Base-by-base conservation (phyloP, 2,113 vertebrate species). In the Romanogobio albipinnatus region DNA sequence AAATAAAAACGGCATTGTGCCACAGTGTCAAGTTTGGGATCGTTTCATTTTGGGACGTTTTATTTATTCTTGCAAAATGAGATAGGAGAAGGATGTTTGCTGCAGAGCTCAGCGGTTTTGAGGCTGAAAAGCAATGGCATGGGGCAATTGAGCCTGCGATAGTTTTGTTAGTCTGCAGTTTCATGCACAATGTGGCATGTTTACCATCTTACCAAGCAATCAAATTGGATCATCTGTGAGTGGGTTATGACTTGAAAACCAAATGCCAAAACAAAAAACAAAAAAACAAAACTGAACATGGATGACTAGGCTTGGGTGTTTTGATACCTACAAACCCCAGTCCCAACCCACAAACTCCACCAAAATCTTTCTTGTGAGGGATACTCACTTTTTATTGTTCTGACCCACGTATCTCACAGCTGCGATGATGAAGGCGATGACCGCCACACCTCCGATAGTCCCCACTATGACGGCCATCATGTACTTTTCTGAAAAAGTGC, bases 331-430 rank as follows among this genome's bases (percentile, higher is more conserved):
- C 56, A 61, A 62, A 39, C 58, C 59, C 26, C 17, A 1, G 8
- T 43, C n/a, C 24, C 45, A 53, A 82, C 80, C 80, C 24, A 64
- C 22, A 56, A 53, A 71, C 45, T 15, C 22, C 11, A 82, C 29
- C 64, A 58, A 58, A 43, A 77, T 88, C 58, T 29, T 62, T 88
- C 87, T 81, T 82, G 89, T 88, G 73, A 26, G 71, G 53, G 2
- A 86, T 91, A 95, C 95, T 95, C 88, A 95, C 95, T 95, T 95
- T 90, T 95, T 94, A 92, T 95, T 95, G 91, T 94, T 95, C 84
- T 94, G 94, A 81, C 94, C 93, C 24, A 95, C 94, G 24, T 95
- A 95, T 95, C 95, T 92, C 81, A 95, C 95, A 76, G 95, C 95
- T 53, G 94, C 95, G 26, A 95, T 95, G 88, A 95, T 95, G 90